These are phyloP conservation scores for Hyalella azteca DNA, from an alignment of 2,888 invertebrate genomes.

Conservation along the genomic window DNA sequence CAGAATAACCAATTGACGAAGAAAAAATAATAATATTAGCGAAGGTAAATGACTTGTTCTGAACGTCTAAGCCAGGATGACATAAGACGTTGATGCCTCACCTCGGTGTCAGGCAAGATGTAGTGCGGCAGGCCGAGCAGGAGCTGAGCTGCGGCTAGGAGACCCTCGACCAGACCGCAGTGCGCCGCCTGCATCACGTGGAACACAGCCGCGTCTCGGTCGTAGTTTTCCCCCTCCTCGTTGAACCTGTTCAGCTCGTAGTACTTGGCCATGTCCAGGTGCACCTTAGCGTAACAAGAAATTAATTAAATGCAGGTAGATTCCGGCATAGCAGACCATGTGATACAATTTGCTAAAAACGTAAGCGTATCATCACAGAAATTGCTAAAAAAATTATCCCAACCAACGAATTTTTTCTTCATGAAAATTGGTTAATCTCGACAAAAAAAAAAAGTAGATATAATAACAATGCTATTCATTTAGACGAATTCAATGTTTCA, in stretches of 20 bases:
- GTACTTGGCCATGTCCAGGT: constrained; percentile 68
- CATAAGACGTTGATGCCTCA: constrained; percentile 56
- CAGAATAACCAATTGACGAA: not conserved
- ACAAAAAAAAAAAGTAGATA: no score
- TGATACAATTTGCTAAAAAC: no score
- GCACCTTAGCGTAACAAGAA: no score
- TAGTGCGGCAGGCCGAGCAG: constrained; percentile 66
- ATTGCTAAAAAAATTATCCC: no score
- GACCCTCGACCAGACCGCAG: constrained; percentile 67
- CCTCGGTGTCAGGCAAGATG: constrained; percentile 64
- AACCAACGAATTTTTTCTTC: no score
- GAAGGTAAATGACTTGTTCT: not conserved
- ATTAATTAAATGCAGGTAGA: no score
- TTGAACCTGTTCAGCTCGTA: constrained; percentile 66
- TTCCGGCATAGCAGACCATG: no score
- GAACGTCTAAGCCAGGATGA: not conserved
- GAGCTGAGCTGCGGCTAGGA: constrained; percentile 65
- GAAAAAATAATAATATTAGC: not conserved
- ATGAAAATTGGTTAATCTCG: no score
- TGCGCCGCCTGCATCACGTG: constrained; percentile 67
- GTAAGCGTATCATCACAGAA: no score
- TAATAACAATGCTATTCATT: no score
- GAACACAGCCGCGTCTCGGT: constrained; percentile 66
- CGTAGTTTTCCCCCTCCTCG: constrained; percentile 62
- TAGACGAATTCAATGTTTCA: no score